Evolutionary conservation across 2,113 vertebrate genomes (phyloP).

Genomic region (Cyanoramphus novaezelandiae): DNA sequence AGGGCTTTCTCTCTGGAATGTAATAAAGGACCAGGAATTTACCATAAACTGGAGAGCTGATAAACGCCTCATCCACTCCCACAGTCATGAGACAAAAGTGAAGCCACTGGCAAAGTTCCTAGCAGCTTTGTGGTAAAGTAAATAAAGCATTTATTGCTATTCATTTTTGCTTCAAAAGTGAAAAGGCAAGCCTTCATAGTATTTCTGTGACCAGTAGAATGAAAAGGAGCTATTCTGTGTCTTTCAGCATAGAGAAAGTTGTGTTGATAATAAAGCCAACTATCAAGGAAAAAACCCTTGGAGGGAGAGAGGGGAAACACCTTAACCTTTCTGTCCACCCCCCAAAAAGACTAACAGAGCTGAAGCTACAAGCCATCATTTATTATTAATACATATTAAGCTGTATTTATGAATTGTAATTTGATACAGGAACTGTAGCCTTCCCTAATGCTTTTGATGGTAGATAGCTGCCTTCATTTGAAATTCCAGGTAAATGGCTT

Average conservation of each 20-base stretch:
- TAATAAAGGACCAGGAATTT: background rate
- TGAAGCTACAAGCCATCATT: background rate
- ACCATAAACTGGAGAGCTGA: background rate
- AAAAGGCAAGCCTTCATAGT: background rate
- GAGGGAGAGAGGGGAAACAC: background rate
- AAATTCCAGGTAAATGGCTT: background rate
- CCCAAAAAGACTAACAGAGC: background rate
- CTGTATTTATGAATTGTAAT: background rate
- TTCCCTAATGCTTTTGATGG: background rate
- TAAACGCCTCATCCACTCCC: background rate
- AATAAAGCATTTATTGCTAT: background rate
- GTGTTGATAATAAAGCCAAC: background rate
- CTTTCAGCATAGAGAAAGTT: background rate
- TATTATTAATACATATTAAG: background rate
- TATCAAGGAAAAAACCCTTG: background rate
- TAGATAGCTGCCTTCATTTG: background rate
- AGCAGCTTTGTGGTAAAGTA: background rate
- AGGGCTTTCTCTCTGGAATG: background rate
- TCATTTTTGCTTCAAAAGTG: background rate
- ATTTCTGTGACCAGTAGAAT: background rate
- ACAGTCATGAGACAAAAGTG: background rate
- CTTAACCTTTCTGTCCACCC: background rate
- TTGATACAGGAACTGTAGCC: background rate
- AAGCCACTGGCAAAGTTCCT: background rate
- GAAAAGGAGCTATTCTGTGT: background rate